Evolutionary conservation across 2,113 vertebrate genomes (phyloP), one percentile per base, ranked within the genome.

Genomic region (Cochlearius cochlearius): DNA sequence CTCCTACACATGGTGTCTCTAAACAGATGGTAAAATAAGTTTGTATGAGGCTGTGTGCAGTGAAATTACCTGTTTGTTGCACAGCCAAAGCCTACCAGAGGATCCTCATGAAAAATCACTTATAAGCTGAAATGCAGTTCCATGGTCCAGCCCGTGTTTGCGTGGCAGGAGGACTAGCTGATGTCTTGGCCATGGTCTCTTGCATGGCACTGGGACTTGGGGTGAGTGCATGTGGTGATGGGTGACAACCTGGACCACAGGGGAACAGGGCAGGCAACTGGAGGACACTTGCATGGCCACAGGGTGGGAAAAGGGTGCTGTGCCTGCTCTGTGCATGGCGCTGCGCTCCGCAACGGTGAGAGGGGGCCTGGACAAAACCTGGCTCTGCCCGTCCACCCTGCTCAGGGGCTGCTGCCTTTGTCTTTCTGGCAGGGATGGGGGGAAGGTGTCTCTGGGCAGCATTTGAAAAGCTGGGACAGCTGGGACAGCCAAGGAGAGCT

Each of bases 221-320:
- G 29, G 11, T 4, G 30, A 59, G 47, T 3, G 3, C 4, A 1
- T 1, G 5, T 2, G 10, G 16, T n/a, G 53, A 8, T 7, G 47
- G 52, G 38, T 15, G 43, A 75, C 62, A 89, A 12, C 7, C 10
- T 0, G 0, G 43, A 71, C 6, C 50, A 49, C 32, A 73, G 25
- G 27, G 25, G 20, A 76, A 29, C 0, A 5, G 55, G 34, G 20
- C 3, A 3, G 13, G 17, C 15, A 27, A 2, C 1, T 4, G 25
- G 36, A 78, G 16, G 25, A n/a, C 4, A 5, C 34, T 32, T 43
- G 23, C 21, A 13, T 5, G 29, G 45, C 49, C 45, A 36, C 0
- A 3, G 50, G 15, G 30, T 77, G 47, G 15, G 26, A 36, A 23
- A 73, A 79, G 10, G 29, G 7, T 36, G 13, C 20, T 5, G 0